phyloP scores from a whole-genome alignment of 2,888 invertebrate species.

The Cacoxenus indagator region DNA sequence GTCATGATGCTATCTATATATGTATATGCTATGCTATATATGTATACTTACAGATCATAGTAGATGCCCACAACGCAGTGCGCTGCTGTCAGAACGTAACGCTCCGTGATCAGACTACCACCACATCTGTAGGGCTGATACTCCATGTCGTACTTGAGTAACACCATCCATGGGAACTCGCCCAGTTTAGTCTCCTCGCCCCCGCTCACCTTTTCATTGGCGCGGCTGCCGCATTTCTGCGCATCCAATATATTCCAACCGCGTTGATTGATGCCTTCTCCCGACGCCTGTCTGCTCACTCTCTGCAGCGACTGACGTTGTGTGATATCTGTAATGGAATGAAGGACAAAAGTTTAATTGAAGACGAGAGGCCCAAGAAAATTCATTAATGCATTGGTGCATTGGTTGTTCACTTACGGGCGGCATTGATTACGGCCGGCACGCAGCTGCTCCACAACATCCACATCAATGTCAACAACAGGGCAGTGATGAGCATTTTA shows the following conservation, averaged over 20 bases:
- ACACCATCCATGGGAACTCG: slow-evolving; percentile 84
- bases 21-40: neutral
- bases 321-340: neutral
- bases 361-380: neutral
- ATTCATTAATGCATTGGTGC: neutral
- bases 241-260: neutral
- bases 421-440: neutral
- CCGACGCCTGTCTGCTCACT: neutral
- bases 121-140: slow-evolving; percentile 65
- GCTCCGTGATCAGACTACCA: slow-evolving; percentile 61
- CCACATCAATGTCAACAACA: neutral
- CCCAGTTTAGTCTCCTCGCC: slow-evolving; percentile 76
- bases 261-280: neutral
- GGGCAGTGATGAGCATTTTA: neutral
- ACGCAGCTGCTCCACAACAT: neutral
- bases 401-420: neutral
- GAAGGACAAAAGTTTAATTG: neutral
- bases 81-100: slow-evolving; percentile 65
- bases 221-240: slow-evolving; percentile 74
- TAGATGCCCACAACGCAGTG: slow-evolving; percentile 53
- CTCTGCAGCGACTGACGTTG: neutral
- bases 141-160: slow-evolving; percentile 75
- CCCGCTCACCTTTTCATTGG: slow-evolving; percentile 74
- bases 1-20: neutral
- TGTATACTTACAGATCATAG: slow-evolving; percentile 46